These are phyloP conservation scores for Cyaniris semiargus DNA, from an alignment of 2,888 invertebrate species.

Conservation along the genomic window DNA sequence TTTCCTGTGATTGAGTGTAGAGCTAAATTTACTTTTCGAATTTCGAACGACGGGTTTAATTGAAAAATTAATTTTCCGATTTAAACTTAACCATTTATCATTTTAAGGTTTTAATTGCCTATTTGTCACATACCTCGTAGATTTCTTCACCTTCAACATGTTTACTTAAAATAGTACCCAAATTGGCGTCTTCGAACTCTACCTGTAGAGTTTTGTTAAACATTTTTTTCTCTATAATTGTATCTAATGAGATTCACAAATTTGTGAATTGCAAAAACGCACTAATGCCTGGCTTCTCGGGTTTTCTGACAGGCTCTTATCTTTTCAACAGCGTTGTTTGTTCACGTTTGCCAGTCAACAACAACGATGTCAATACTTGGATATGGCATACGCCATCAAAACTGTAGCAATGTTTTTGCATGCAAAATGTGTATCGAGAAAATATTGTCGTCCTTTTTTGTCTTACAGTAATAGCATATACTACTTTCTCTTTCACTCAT, in stretches of 20 bases:
- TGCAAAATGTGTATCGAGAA: too few relatives aligned
- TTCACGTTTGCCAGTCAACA: too few relatives aligned
- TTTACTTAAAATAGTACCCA: background rate
- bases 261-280: too few relatives aligned
- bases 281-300: too few relatives aligned
- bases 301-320: too few relatives aligned
- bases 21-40: conserved; percentile 41
- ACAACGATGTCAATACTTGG: too few relatives aligned
- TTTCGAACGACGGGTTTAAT: conserved; percentile 5
- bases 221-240: background rate
- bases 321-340: too few relatives aligned
- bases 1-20: conserved; percentile 50
- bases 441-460: too few relatives aligned
- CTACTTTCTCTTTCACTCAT: too few relatives aligned
- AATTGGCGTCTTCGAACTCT: background rate
- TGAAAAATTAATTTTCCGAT: background rate
- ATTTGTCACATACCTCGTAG: background rate
- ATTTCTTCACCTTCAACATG: background rate
- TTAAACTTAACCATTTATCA: background rate
- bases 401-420: too few relatives aligned
- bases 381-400: too few relatives aligned
- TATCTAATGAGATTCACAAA: background rate
- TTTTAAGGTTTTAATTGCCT: background rate
- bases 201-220: background rate
- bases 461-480: too few relatives aligned